Percentiles rank a stretch among this genome's conserved stretches.
These are phyloP conservation scores for Apis florea DNA, from an alignment of 1,140 invertebrate genomes.

Conservation along the genomic window DNA sequence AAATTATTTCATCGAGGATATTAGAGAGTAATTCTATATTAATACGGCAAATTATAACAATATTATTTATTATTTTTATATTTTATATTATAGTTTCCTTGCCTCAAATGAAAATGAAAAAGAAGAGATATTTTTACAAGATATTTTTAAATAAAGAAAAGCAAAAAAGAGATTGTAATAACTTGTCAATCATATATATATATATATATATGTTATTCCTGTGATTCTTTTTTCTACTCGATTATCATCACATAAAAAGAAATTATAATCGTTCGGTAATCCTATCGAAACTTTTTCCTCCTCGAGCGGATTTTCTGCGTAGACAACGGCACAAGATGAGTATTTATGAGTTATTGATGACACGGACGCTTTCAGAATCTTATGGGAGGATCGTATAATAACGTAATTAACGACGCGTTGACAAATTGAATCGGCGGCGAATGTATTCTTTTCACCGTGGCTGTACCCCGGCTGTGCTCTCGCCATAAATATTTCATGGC, in stretches of 20 bases:
- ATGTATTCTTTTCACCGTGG: slow-evolving; percentile 78
- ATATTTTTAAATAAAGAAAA: no score
- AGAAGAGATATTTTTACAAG: no score
- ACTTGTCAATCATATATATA: not conserved
- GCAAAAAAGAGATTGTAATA: not conserved
- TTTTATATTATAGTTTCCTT: no score
- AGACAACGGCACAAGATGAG: slow-evolving; percentile 8
- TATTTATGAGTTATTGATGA: slow-evolving; percentile 77
- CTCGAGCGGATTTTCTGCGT: slow-evolving; percentile 16
- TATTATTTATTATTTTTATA: no score
- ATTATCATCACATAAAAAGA: not conserved
- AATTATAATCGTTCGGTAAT: slow-evolving; percentile 30
- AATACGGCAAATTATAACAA: no score
- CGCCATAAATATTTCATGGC: slow-evolving; percentile 80
- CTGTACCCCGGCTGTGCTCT: slow-evolving; percentile 56
- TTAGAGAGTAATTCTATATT: no score
- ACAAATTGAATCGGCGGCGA: slow-evolving; percentile 80
- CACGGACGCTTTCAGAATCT: slow-evolving; percentile 63
- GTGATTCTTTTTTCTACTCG: not conserved
- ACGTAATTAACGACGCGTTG: slow-evolving; percentile 78
- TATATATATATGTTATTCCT: no score
- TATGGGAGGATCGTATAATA: slow-evolving; percentile 73
- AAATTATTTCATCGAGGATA: no score
- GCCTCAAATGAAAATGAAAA: no score
- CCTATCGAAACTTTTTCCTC: slow-evolving; percentile 10